Evolutionary conservation across 2,888 invertebrate species (phyloP).

Genomic region (Flabesymbios commensalis): DNA sequence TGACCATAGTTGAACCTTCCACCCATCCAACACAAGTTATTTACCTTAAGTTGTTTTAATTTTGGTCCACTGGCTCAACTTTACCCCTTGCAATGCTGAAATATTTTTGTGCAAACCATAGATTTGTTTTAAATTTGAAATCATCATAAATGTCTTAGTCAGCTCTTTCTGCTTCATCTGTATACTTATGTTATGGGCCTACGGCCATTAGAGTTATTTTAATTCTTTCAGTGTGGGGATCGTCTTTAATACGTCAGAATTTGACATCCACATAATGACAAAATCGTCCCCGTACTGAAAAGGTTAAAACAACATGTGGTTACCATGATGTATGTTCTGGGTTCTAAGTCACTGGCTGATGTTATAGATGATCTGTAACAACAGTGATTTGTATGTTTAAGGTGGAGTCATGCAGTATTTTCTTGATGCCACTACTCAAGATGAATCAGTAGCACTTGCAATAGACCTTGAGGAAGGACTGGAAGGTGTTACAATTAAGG

Average conservation of each 20-base stretch:
- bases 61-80: too few species aligned
- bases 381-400: conserved; percentile 31
- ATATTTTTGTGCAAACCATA: neutral
- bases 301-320: neutral
- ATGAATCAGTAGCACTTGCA: conserved; percentile 69
- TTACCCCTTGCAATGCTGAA: neutral
- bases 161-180: neutral
- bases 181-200: too few species aligned
- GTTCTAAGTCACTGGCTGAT: too few species aligned
- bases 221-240: too few species aligned
- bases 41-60: neutral
- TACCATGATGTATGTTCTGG: neutral
- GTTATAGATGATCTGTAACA: neutral
- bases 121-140: neutral
- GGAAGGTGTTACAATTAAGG: conserved; percentile 66
- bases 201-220: too few species aligned
- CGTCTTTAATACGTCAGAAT: too few species aligned
- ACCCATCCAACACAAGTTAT: too few species aligned
- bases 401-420: conserved; percentile 77
- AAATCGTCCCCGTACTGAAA: neutral
- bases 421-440: conserved; percentile 72
- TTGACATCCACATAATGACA: too few species aligned
- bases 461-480: conserved; percentile 59
- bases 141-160: neutral
- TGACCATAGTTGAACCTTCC: neutral